Conservation (phyloP, 2,797 vertebrate genomes). For the Clarias pachynema region DNA sequence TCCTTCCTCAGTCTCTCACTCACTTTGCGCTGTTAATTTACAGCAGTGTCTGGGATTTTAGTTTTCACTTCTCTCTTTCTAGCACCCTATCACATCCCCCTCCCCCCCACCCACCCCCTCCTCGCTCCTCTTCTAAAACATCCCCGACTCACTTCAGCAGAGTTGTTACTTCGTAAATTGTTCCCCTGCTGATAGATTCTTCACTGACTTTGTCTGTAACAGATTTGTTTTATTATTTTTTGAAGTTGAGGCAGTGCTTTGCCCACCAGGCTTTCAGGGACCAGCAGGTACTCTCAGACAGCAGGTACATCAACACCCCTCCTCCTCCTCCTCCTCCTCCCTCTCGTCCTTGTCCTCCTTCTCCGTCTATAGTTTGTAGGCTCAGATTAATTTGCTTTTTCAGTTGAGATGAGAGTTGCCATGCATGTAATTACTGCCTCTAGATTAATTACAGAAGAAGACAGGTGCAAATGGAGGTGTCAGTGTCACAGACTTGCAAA, state of each 20-base stretch:
- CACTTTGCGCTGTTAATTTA: conserved; percentile 65
- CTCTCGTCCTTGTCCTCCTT: neutral
- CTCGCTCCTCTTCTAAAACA: neutral
- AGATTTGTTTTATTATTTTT: neutral
- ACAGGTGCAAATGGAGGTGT: conserved; percentile 64
- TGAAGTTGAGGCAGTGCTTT: conserved; percentile 9
- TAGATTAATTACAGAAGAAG: conserved; percentile 55
- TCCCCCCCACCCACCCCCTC: neutral
- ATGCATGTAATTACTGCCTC: conserved; percentile 70
- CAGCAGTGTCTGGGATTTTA: conserved; percentile 40
- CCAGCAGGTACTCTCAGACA: conserved; percentile 22
- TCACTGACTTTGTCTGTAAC: neutral
- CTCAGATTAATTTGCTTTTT: conserved; percentile 65
- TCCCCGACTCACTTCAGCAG: conserved; percentile 35
- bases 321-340: neutral
- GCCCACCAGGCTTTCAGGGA: neutral
- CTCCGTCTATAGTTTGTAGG: conserved; percentile 40
- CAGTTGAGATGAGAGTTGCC: conserved; percentile 66
- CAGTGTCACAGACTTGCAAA: conserved; percentile 18
- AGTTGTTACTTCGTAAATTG: conserved; percentile 32
- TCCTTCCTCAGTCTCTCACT: conserved; percentile 66
- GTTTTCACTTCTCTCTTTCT: conserved; percentile 28
- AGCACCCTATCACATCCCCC: neutral
- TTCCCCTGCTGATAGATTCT: conserved; percentile 26
- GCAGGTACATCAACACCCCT: conserved; percentile 28